Evolutionary conservation across 2,797 vertebrate species (phyloP).

Genomic region (Semotilus atromaculatus): DNA sequence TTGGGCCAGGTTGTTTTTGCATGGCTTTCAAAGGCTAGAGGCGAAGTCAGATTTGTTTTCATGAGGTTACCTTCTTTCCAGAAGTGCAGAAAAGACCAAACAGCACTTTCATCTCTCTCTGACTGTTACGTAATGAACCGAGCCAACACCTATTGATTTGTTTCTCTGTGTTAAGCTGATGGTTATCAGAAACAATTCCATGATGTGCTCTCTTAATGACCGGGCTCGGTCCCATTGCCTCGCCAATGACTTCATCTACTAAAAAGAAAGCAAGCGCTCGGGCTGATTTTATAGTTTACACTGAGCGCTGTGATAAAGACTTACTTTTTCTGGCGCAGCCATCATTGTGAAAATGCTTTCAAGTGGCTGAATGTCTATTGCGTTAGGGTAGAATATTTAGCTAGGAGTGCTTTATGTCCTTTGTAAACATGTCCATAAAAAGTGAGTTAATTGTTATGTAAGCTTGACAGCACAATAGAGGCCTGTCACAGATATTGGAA

Average conservation of each 20-base stretch:
- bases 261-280: background rate
- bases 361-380: slow-evolving; percentile 39
- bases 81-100: slow-evolving; percentile 31
- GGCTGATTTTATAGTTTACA: slow-evolving; percentile 37
- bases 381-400: slow-evolving; percentile 17
- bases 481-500: slow-evolving; percentile 39
- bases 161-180: slow-evolving; percentile 48
- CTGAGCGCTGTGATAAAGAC: slow-evolving; percentile 1
- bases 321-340: slow-evolving; percentile 6
- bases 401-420: slow-evolving; percentile 27
- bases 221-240: background rate
- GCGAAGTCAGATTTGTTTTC: slow-evolving; percentile 21
- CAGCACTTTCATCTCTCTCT: slow-evolving; percentile 44
- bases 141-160: slow-evolving; percentile 55
- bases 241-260: slow-evolving; percentile 46
- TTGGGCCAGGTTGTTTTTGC: slow-evolving; percentile 2
- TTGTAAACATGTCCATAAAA: slow-evolving; percentile 53
- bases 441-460: slow-evolving; percentile 42
- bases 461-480: slow-evolving; percentile 44
- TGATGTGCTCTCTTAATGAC: slow-evolving; percentile 54
- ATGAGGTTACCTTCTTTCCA: slow-evolving; percentile 13
- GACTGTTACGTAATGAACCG: slow-evolving; percentile 51
- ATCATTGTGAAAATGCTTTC: slow-evolving; percentile 34
- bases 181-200: slow-evolving; percentile 56
- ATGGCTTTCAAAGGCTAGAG: slow-evolving; percentile 5